Conservation (phyloP, 2,888 invertebrate genomes). For the Thymelicus sylvestris region DNA sequence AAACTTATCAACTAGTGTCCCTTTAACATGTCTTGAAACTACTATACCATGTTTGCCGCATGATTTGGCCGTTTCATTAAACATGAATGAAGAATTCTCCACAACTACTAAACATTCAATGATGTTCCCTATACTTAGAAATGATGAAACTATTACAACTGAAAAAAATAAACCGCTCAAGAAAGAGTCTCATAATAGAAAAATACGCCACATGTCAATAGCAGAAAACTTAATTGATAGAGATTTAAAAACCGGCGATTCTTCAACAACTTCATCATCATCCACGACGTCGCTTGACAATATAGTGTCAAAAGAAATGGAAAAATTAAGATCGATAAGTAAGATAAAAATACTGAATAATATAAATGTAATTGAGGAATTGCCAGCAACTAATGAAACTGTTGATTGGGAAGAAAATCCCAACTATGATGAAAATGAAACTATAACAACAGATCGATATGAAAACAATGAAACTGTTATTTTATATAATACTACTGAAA, state of each 20-base stretch:
- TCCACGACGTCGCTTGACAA: constrained; percentile 24
- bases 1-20: constrained; percentile 49
- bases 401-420: constrained; percentile 50
- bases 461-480: background rate
- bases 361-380: background rate
- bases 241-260: constrained; percentile 25
- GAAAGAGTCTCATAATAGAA: constrained; percentile 3
- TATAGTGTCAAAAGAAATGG: constrained; percentile 51
- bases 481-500: constrained; percentile 3
- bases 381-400: constrained; percentile 41
- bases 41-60: constrained; percentile 64
- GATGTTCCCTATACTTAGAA: background rate
- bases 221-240: constrained; percentile 39
- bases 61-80: constrained; percentile 45
- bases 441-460: constrained; percentile 31
- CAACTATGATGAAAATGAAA: constrained; percentile 36
- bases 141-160: background rate
- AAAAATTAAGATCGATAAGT: constrained; percentile 54
- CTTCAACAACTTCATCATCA: background rate
- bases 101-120: background rate
- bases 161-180: constrained; percentile 2
- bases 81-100: constrained; percentile 1
- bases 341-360: constrained; percentile 17
- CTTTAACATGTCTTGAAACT: constrained; percentile 59
- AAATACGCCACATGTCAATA: background rate